Base-by-base conservation (phyloP, 2,797 vertebrate species). In the Myripristis murdjan region DNA sequence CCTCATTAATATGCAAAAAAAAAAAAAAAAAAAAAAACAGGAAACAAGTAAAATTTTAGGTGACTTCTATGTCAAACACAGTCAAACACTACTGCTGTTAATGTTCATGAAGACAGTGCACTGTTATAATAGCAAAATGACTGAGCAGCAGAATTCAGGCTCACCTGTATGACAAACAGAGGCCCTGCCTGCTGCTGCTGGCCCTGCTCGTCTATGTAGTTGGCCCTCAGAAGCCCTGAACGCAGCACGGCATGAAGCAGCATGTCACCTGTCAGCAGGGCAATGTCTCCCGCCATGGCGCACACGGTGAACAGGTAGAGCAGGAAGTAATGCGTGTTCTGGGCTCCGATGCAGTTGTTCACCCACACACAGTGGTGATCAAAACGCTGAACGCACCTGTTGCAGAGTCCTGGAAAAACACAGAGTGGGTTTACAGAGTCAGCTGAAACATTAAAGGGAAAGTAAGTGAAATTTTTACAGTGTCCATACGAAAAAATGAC, bases 331-430 rank as follows among this genome's bases (percentile, higher is more conserved):
- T 92, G 87, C 0, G 86, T 87, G 52, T 98, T 99, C 91, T 87
- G 91, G 54, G 96, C 96, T 0, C 98, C 98, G 0, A 99, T 92
- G 89, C 98, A 99, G 93, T 97, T 99, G 92, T 99, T 98, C 64
- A 99, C 95, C 98, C 98, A 99, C 31, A 99, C 89, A 0, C 98
- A 99, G 91, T 99, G 98, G 85, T 99, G 98, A 84, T 99, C 98
- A 0, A 98, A 99, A 15, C 98, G 96, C 31, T 97, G 96, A 10
- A 99, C 95, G 0, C 98, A 99, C 18, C 70, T 60, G 54, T 95
- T 53, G 75, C 98, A 99, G 28, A 97, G 88, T 5, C 96, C 98
- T 99, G 85, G 39, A 76, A 64, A 23, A n/a, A n/a, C n/a, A 70
- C 4, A 81, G 0, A 82, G 18, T 0, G 18, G 18, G 14, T 59